A percentile compares a stretch with the other conserved stretches of the same genome.
Conservation (phyloP, 2,113 vertebrate genomes). For the Potamarius usumacintae region DNA sequence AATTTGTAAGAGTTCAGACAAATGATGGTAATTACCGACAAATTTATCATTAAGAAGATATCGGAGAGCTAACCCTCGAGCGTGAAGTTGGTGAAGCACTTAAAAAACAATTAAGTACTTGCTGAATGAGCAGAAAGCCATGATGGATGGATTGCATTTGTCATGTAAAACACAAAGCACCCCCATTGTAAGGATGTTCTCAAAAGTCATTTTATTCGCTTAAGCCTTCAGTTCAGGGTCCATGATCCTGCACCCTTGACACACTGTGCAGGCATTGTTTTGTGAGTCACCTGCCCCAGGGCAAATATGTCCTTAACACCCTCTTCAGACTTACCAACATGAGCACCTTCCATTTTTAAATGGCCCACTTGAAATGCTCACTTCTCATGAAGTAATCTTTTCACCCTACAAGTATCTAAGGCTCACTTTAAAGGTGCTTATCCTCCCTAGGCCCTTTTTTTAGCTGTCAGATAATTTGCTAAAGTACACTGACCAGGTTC, state of each 20-base stretch:
- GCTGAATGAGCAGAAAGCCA: constrained; percentile 3
- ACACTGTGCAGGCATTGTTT: constrained; percentile 67
- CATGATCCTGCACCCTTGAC: constrained; percentile 59
- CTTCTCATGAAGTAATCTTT: constrained; percentile 67
- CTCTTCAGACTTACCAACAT: constrained; percentile 71
- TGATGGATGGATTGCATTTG: constrained; percentile 65
- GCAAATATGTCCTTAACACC: constrained; percentile 68
- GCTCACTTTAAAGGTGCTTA: constrained; percentile 67
- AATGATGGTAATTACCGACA: not conserved
- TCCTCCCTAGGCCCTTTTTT: constrained; percentile 61
- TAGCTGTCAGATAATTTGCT: constrained; percentile 68
- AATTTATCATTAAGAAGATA: not conserved
- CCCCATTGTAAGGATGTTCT: constrained; percentile 64
- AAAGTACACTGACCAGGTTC: constrained; percentile 63
- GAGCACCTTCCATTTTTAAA: constrained; percentile 77
- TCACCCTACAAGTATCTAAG: constrained; percentile 63
- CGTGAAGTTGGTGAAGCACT: not conserved
- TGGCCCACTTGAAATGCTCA: constrained; percentile 51
- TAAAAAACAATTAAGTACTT: constrained; percentile 16
- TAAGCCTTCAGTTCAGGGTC: constrained; percentile 62
- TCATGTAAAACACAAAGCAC: constrained; percentile 52
- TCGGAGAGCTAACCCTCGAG: not conserved
- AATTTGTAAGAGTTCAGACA: not conserved
- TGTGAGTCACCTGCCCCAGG: constrained; percentile 51
- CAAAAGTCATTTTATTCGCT: constrained; percentile 65